Percentiles rank a stretch among this genome's conserved stretches.
These are phyloP conservation scores for Athripsodes cinereus DNA, from an alignment of 2,888 invertebrate species.

Conservation along the genomic window DNA sequence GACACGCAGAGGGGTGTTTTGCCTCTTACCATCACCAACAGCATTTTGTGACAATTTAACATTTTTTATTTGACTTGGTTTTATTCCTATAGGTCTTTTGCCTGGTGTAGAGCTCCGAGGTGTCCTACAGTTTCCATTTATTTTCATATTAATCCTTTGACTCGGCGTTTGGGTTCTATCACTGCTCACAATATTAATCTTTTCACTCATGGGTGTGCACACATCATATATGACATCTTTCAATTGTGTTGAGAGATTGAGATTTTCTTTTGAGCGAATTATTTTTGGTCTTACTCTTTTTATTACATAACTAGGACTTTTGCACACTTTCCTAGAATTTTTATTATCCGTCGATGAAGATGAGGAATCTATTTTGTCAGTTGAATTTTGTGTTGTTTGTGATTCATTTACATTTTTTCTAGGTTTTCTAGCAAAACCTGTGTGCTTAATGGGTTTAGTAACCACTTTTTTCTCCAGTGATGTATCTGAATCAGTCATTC, in stretches of 20 bases:
- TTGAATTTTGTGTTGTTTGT: conserved; percentile 8
- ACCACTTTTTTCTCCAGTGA: conserved; percentile 37
- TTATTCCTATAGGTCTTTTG: conserved; percentile 46
- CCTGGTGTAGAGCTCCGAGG: conserved; percentile 48
- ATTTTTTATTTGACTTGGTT: conserved; percentile 43
- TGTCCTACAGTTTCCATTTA: conserved; percentile 30
- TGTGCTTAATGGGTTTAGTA: conserved; percentile 34
- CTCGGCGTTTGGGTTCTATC: conserved; percentile 32
- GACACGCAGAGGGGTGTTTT: conserved; percentile 54
- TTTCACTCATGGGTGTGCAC: conserved; percentile 26
- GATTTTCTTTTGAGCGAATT: conserved; percentile 26
- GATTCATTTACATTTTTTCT: conserved; percentile 29
- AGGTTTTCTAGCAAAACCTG: conserved; percentile 44
- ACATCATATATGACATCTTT: conserved; percentile 25
- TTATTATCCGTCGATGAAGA: conserved; percentile 15
- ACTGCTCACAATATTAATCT: conserved; percentile 27
- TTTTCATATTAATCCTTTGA: conserved; percentile 35
- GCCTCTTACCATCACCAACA: conserved; percentile 41
- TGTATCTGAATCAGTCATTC: conserved; percentile 44
- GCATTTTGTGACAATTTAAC: conserved; percentile 44
- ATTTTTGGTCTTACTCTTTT: conserved; percentile 19
- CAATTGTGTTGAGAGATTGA: conserved; percentile 23
- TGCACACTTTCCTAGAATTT: conserved; percentile 13
- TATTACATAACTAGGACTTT: conserved; percentile 23
- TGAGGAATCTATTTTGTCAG: conserved; percentile 10